Conservation (phyloP, 2,113 vertebrate species). For the Lophotis ruficrista region DNA sequence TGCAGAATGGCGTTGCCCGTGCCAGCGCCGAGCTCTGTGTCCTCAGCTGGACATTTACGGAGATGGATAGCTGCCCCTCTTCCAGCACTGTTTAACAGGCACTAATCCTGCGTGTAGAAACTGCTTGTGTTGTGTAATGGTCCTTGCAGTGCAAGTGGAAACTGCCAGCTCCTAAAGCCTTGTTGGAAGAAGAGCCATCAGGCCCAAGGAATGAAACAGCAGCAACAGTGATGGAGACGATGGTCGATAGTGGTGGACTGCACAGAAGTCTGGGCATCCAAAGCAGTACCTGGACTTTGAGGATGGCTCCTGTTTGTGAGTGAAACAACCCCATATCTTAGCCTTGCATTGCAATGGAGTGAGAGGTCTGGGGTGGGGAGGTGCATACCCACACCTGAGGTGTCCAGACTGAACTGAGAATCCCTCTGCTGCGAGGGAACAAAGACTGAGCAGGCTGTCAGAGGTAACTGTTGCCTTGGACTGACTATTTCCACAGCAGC, state of each 20-base stretch:
- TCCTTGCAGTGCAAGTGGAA: background rate
- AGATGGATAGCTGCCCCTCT: background rate
- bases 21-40: background rate
- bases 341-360: background rate
- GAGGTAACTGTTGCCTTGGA: background rate
- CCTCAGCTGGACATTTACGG: background rate
- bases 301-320: background rate
- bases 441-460: background rate
- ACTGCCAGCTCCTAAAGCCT: background rate
- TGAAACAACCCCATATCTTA: background rate
- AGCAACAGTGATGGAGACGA: background rate
- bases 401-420: background rate
- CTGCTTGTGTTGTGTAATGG: background rate
- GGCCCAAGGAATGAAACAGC: background rate
- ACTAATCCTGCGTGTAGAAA: background rate
- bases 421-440: background rate
- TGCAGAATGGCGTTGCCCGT: background rate
- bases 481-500: background rate
- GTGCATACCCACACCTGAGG: background rate
- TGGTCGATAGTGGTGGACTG: background rate
- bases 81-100: background rate
- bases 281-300: background rate
- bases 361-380: background rate
- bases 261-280: background rate
- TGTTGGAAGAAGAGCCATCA: background rate